Conservation (phyloP, 2,888 invertebrate genomes). For the Ditula angustiorana region DNA sequence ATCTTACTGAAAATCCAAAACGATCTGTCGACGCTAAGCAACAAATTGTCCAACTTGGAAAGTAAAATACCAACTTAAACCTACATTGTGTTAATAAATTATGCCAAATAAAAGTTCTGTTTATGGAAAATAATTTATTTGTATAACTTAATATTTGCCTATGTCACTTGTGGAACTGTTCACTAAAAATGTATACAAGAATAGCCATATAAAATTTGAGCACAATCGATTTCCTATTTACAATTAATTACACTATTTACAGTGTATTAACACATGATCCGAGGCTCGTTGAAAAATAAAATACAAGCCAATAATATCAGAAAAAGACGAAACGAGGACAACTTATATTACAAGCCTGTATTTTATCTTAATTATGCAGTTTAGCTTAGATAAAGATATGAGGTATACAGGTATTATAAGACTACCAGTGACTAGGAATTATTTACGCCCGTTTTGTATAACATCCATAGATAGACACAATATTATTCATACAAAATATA, state of each 20-base stretch:
- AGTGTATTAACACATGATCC: neutral
- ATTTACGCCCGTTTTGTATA: constrained; percentile 2
- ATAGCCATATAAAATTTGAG: constrained; percentile 29
- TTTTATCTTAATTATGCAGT: constrained; percentile 1
- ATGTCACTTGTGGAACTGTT: constrained; percentile 19
- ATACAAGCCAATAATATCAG: constrained; percentile 7
- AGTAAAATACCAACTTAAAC: constrained; percentile 55
- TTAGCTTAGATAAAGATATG: neutral
- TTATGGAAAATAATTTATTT: constrained; percentile 26
- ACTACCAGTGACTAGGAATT: constrained; percentile 36
- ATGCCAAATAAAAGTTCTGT: constrained; percentile 17
- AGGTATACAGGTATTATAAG: constrained; percentile 22
- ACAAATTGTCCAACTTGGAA: constrained; percentile 70
- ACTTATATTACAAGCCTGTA: neutral
- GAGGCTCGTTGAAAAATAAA: neutral
- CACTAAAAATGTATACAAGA: constrained; percentile 11
- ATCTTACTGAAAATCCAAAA: constrained; percentile 74
- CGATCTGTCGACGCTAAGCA: constrained; percentile 66
- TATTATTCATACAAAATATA: neutral
- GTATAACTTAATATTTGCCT: constrained; percentile 19
- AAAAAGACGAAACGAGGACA: neutral
- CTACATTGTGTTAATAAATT: neutral
- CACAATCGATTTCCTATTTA: constrained; percentile 24
- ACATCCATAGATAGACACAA: neutral
- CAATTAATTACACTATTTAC: constrained; percentile 13